phyloP scores from a whole-genome alignment of 2,113 vertebrate genomes.

The Mobula birostris region DNA sequence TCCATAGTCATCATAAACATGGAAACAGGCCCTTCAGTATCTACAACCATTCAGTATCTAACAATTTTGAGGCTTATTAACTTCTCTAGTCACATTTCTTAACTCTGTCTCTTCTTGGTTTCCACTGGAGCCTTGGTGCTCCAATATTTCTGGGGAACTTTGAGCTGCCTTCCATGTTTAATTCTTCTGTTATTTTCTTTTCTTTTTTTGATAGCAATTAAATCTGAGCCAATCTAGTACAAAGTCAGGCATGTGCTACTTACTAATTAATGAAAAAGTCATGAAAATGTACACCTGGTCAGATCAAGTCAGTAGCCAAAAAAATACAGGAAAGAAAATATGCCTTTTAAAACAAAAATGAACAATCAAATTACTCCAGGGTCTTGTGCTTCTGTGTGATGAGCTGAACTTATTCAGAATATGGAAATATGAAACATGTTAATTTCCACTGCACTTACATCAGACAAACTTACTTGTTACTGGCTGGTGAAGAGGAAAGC shows the following conservation, averaged over 20 bases:
- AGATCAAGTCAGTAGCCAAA: background rate
- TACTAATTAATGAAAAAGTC: background rate
- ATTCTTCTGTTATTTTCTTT: too few species aligned
- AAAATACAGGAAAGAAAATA: background rate
- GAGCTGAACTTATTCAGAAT: background rate
- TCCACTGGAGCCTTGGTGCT: too few species aligned
- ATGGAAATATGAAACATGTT: background rate
- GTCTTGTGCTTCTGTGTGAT: background rate
- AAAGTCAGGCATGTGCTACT: background rate
- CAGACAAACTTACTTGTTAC: constrained; percentile 78
- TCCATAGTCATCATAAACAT: too few species aligned
- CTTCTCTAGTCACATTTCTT: too few species aligned
- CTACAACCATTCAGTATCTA: too few species aligned
- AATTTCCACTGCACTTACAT: background rate
- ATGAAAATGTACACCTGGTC: background rate
- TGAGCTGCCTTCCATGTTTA: too few species aligned
- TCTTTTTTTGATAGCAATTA: background rate
- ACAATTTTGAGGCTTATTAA: too few species aligned
- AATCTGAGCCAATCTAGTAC: background rate
- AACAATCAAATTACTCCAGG: background rate
- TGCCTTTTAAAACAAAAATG: too few species aligned
- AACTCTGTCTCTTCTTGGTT: too few species aligned
- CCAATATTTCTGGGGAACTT: too few species aligned
- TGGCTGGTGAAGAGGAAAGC: constrained; percentile 83
- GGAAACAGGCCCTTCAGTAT: too few species aligned